phyloP scores from a whole-genome alignment of 2,888 invertebrate species.

The Prosapia bicincta region DNA sequence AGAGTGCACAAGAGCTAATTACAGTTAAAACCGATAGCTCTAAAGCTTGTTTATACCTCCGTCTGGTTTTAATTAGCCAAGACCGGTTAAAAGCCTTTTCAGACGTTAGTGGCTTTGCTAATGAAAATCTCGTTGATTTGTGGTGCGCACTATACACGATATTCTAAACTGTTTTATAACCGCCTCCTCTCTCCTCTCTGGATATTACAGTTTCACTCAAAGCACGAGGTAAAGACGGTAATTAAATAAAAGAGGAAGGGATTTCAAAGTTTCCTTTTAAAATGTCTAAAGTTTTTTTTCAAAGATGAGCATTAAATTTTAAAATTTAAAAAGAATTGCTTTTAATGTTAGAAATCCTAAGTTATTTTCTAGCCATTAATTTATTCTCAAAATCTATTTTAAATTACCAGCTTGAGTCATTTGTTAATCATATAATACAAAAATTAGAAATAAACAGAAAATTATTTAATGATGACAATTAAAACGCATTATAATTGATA shows the following conservation, averaged over 20 bases:
- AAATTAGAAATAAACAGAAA: too few relatives aligned
- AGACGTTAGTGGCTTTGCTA: neutral
- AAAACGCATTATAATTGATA: too few relatives aligned
- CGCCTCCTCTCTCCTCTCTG: neutral
- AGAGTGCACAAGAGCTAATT: neutral
- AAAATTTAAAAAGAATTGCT: too few relatives aligned
- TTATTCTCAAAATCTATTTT: too few relatives aligned
- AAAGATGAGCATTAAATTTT: too few relatives aligned
- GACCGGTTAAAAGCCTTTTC: neutral
- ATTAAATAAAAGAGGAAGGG: neutral
- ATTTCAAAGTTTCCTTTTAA: too few relatives aligned
- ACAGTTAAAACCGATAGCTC: neutral
- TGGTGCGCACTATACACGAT: neutral
- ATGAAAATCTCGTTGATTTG: neutral
- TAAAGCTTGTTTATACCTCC: neutral
- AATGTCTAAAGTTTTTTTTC: too few relatives aligned
- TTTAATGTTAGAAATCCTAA: too few relatives aligned
- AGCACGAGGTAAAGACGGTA: neutral
- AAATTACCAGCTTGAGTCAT: too few relatives aligned
- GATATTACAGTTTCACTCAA: neutral
- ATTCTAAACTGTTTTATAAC: slow-evolving; percentile 2
- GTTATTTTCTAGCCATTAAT: too few relatives aligned
- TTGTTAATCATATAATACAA: too few relatives aligned
- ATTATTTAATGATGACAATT: too few relatives aligned
- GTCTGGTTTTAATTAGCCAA: neutral